Conservation (phyloP, 1,140 invertebrate genomes). For the Bombus superbus region DNA sequence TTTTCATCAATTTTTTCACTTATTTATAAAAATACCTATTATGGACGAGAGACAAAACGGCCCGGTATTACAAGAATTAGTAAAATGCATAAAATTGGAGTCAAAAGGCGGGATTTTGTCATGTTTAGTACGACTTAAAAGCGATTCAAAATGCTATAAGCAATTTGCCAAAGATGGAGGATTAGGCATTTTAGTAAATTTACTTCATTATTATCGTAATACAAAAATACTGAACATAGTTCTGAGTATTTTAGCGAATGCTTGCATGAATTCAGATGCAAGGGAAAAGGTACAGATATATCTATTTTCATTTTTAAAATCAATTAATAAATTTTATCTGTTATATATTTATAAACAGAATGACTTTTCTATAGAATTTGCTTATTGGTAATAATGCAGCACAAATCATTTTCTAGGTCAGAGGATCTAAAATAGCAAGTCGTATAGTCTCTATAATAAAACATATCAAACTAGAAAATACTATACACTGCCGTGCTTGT, state of each 20-base stretch:
- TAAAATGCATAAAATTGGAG: slow-evolving; percentile 63
- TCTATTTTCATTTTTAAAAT: background rate
- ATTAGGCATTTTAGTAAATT: slow-evolving; percentile 67
- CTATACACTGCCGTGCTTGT: slow-evolving; percentile 76
- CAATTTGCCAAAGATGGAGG: slow-evolving; percentile 64
- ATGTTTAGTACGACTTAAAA: slow-evolving; percentile 70
- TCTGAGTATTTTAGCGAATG: slow-evolving; percentile 76
- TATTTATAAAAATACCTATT: slow-evolving; percentile 63
- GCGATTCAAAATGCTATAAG: slow-evolving; percentile 69
- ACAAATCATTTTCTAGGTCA: slow-evolving; percentile 64
- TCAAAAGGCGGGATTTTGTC: slow-evolving; percentile 64
- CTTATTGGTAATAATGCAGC: background rate
- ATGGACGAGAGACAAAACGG: slow-evolving; percentile 57
- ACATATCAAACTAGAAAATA: slow-evolving; percentile 63
- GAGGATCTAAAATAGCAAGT: slow-evolving; percentile 67
- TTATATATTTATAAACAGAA: background rate
- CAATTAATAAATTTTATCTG: background rate
- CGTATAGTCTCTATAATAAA: slow-evolving; percentile 73
- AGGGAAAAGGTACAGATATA: slow-evolving; percentile 71
- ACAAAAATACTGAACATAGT: slow-evolving; percentile 69
- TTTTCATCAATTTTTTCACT: slow-evolving; percentile 54
- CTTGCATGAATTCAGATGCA: slow-evolving; percentile 65
- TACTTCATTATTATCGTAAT: slow-evolving; percentile 68
- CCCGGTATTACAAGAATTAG: slow-evolving; percentile 61
- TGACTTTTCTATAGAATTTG: background rate